These are phyloP conservation scores for Uropsilus gracilis DNA, from an alignment of 2,113 vertebrate species.

Conservation along the genomic window DNA sequence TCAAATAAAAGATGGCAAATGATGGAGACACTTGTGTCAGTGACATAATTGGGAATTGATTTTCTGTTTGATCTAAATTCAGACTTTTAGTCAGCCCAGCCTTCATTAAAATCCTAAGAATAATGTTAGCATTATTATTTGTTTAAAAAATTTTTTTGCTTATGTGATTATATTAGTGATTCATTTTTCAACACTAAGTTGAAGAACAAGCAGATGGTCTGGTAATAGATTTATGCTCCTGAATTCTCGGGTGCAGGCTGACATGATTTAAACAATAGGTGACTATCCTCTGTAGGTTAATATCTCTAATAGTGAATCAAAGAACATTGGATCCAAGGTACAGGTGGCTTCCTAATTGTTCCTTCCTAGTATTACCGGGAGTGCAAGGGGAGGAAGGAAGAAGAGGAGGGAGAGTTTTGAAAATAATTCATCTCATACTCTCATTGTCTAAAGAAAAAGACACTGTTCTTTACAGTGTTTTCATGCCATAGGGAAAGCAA, in stretches of 20 bases:
- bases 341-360: neutral
- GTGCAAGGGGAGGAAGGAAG: too few relatives aligned
- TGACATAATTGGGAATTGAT: constrained; percentile 41
- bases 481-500: neutral
- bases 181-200: constrained; percentile 50
- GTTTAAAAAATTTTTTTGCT: constrained; percentile 11
- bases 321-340: neutral
- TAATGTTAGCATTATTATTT: constrained; percentile 25
- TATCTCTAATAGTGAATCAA: constrained; percentile 18
- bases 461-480: neutral
- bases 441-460: neutral
- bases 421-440: neutral
- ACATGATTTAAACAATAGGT: constrained; percentile 56
- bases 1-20: constrained; percentile 35
- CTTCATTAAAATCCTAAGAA: constrained; percentile 24
- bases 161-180: constrained; percentile 54
- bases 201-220: constrained; percentile 57
- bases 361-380: neutral
- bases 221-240: constrained; percentile 44
- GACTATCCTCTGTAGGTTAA: constrained; percentile 17
- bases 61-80: constrained; percentile 22
- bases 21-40: neutral
- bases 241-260: constrained; percentile 39
- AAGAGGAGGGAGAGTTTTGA: neutral
- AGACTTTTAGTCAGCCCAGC: constrained; percentile 31